Base-by-base conservation (phyloP, 2,113 vertebrate genomes). In the Saimiri boliviensis region DNA sequence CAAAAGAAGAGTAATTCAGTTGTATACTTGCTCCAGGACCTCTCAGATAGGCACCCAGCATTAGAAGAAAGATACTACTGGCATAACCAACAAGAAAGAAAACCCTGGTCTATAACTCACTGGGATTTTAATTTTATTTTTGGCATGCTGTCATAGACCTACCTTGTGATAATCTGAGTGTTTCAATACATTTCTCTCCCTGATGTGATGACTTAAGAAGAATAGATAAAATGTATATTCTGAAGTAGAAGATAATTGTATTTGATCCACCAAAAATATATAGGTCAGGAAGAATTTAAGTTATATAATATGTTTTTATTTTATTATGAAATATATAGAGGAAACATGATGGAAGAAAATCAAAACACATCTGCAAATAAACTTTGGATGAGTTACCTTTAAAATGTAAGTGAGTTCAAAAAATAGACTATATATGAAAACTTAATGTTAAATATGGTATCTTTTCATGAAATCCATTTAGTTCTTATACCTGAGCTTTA, bases 381-480 rank as follows among this genome's bases (percentile, higher is more conserved):
- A 87, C 40, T 89, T 82, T 54, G 11, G 80, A 47, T 89, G 27
- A 63, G 30, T 94, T 93, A 82, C 82, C 14, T 88, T 95, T 30
- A 81, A 93, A 73, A 70, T 66, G 71, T 49, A 95, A 92, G 40
- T 20, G 77, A 68, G 8, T 60, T 77, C 40, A 42, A 83, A 95
- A 91, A 92, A 89, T n/a, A n/a, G n/a, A n/a, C n/a, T n/a, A n/a
- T 54, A 79, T 63, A 14, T 86, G 66, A 94, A 95, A 80, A 95
- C 37, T 73, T 66, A 91, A 71, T 88, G 32, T 93, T 91, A 85
- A 70, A 32, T 87, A 70, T 49, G 14, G 1, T 92, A 37, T 74
- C 32, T 84, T 45, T 81, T 84, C 17, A 76, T 79, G 37, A 85
- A 49, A 76, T 42, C 70, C 16, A 30, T 89, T 88, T 66, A 97